phyloP scores from a whole-genome alignment of 1,140 invertebrate genomes.

The Acromyrmex echinatior region DNA sequence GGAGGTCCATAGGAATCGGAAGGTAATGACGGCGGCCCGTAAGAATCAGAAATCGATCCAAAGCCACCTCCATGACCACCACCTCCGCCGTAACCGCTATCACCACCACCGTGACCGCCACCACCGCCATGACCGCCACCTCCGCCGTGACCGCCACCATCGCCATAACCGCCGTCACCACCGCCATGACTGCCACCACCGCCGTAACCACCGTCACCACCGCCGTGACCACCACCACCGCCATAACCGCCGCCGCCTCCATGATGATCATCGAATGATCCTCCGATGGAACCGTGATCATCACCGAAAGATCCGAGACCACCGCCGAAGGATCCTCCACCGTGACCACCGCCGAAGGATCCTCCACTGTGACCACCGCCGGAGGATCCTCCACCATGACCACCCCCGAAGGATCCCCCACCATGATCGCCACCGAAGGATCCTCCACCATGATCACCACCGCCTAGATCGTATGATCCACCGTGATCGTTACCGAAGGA shows the following conservation, averaged over 20 bases:
- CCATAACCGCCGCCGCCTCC: no score
- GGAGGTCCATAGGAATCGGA: constrained; percentile 73
- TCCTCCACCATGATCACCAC: constrained; percentile 45
- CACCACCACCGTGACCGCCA: constrained; percentile 13
- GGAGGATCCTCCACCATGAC: not conserved
- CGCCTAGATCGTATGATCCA: constrained; percentile 9
- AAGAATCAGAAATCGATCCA: constrained; percentile 53
- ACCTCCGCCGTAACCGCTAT: not conserved
- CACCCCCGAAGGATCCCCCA: constrained; percentile 14
- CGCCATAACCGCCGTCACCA: not conserved
- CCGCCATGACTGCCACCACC: not conserved
- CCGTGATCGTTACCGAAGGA: constrained; percentile 31
- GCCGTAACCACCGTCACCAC: no score
- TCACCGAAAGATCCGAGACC: no score
- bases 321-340: not conserved
- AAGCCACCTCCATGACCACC: constrained; percentile 3
- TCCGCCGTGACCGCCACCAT: not conserved
- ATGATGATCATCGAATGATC: no score
- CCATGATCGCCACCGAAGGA: not conserved
- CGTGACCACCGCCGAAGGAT: no score
- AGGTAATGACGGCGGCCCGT: constrained; percentile 65
- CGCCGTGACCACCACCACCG: no score
- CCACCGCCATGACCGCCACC: constrained; percentile 8
- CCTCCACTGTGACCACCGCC: no score
- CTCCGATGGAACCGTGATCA: no score